Conservation (phyloP, 35 echinoderm and acorn worm species). For the Heliocidaris tuberculata region DNA sequence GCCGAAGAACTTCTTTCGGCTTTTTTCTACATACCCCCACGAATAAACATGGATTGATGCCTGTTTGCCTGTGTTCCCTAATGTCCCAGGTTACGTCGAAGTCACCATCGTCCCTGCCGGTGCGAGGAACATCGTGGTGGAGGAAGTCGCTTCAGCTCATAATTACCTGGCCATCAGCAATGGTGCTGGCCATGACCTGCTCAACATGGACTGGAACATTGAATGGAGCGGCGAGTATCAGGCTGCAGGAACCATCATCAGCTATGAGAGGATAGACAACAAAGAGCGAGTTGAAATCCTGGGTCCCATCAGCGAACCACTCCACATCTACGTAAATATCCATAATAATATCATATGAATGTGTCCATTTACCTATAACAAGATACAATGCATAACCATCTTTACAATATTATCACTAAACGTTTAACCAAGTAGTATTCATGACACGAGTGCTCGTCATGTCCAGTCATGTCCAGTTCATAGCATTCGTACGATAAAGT, state of each 20-base stretch:
- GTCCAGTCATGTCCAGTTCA: too few relatives aligned
- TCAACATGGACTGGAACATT: conserved; percentile 78
- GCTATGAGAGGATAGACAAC: conserved; percentile 61
- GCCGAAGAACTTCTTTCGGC: too few relatives aligned
- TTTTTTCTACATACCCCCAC: too few relatives aligned
- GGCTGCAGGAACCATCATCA: conserved; percentile 70
- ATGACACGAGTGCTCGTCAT: too few relatives aligned
- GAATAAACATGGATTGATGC: too few relatives aligned
- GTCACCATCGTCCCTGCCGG: conserved; percentile 76
- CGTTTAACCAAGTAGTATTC: too few relatives aligned
- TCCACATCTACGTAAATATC: conserved; percentile 69
- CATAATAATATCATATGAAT: too few relatives aligned
- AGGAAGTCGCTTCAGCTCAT: conserved; percentile 71
- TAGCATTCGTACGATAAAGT: too few relatives aligned
- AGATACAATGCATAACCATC: too few relatives aligned
- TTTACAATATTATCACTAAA: too few relatives aligned
- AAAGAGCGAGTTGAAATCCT: conserved; percentile 68
- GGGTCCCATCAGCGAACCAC: conserved; percentile 80
- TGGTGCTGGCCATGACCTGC: conserved; percentile 53
- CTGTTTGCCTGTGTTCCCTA: too few relatives aligned
- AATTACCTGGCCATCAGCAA: conserved; percentile 87
- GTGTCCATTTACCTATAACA: too few relatives aligned
- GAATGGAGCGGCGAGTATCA: conserved; percentile 57
- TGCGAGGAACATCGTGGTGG: conserved; percentile 68
- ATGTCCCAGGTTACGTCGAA: conserved; percentile 62